Evolutionary conservation across 2,113 vertebrate species (phyloP), one percentile per base, ranked within the genome.

Genomic region (Abramis brama): DNA sequence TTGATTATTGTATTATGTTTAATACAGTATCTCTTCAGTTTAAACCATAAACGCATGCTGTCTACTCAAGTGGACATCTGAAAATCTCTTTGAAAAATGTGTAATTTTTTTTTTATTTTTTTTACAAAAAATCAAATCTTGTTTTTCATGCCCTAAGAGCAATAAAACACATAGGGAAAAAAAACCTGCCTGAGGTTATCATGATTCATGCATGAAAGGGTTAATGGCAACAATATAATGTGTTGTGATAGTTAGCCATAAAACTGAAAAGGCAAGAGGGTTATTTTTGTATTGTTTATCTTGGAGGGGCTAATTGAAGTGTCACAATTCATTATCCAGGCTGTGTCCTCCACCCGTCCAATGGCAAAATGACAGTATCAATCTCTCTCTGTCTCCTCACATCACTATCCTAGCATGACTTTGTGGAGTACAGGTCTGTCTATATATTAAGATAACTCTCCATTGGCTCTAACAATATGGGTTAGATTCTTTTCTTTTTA

Each of bases 271-370:
- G 62, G 25, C 75, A 71, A 43, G n/a, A 21, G 15, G 68, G 75
- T 71, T 86, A 64, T 85, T 85, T 87, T 77, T 84, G 84, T 83
- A 70, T 81, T 90, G 85, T 91, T 88, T 87, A 88, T 88, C 85
- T 87, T 83, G 21, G 66, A 84, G 64, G 45, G 57, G 87, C 84
- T 90, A 90, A 91, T 90, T 91, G 85, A 90, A 91, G 88, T 91
- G 90, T 90, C 89, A 88, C 62, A 90, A 85, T 83, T 89, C 75
- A 89, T 91, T 89, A 90, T 77, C 85, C 81, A 57, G 27, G 19
- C 66, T 75, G 81, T 84, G 84, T 89, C 89, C 85, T 87, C 79
- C 80, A 76, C 83, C 84, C 86, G 66, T 90, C 88, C 75, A 83
- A 73, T 88, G 86, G 79, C 82, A 85, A 88, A 57, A 88, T 43